Conservation (phyloP, 2,888 invertebrate species). For the Lycaena phlaeas region DNA sequence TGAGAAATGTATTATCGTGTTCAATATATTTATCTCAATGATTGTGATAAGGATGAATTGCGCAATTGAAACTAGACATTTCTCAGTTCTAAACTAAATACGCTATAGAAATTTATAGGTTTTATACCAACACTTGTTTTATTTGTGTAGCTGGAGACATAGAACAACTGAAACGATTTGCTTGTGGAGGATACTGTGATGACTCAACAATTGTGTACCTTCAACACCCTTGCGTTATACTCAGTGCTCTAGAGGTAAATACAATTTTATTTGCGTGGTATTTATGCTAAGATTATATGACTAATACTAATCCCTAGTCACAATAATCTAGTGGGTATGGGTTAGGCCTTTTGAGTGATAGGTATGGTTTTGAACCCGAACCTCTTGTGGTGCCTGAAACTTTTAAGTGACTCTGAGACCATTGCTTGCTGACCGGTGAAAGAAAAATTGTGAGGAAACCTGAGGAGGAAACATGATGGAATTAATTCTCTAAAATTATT, state of each 20-base stretch:
- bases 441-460: no score
- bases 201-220: constrained; percentile 89
- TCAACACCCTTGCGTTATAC: constrained; percentile 89
- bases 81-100: constrained; percentile 5
- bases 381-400: no score
- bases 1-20: constrained; percentile 17
- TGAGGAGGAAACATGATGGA: no score
- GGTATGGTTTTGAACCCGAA: no score
- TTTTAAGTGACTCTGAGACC: no score
- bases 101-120: constrained; percentile 1
- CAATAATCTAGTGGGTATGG: no score
- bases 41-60: constrained; percentile 1
- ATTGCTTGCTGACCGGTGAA: no score
- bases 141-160: constrained; percentile 87
- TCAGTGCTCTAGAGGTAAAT: constrained; percentile 84
- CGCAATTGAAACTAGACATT: constrained; percentile 4
- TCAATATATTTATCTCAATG: neutral
- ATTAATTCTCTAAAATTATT: no score
- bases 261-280: no score
- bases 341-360: no score
- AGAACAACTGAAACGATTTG: constrained; percentile 86
- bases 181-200: constrained; percentile 88
- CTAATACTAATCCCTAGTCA: no score
- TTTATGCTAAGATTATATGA: no score
- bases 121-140: constrained; percentile 3